Conservation (phyloP, 2,113 vertebrate genomes). For the Jacana jacana region DNA sequence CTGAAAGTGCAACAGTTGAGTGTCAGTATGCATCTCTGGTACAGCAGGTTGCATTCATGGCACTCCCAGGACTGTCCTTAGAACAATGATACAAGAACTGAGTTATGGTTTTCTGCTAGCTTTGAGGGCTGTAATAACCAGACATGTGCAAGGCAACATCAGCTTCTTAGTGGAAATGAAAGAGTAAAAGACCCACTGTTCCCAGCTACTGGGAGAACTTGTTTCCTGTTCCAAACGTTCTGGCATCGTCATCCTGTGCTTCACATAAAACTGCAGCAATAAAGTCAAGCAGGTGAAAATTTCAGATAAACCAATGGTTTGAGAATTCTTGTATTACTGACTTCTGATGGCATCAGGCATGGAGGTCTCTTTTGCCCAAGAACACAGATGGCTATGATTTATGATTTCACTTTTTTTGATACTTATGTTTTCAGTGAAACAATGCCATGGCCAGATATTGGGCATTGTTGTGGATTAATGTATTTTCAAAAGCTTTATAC, state of each 20-base stretch:
- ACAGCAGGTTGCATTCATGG: not conserved
- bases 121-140: not conserved
- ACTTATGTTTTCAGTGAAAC: not conserved
- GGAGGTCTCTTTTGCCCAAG: not conserved
- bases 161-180: not conserved
- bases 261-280: not conserved
- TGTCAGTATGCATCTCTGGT: not conserved
- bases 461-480: not conserved
- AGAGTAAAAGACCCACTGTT: rapidly evolving
- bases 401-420: not conserved
- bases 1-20: not conserved
- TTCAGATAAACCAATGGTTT: not conserved
- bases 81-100: not conserved
- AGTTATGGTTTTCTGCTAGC: not conserved
- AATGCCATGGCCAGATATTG: not conserved
- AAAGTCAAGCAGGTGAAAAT: not conserved
- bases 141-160: not conserved
- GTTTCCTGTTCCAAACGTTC: not conserved
- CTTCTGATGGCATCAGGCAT: not conserved
- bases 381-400: not conserved
- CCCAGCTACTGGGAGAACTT: not conserved
- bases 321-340: not conserved
- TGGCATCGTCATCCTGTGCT: not conserved
- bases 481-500: not conserved
- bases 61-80: not conserved